Evolutionary conservation across 1,140 invertebrate genomes (phyloP), one percentile per base, ranked within the genome.

Genomic region (Manduca sexta): DNA sequence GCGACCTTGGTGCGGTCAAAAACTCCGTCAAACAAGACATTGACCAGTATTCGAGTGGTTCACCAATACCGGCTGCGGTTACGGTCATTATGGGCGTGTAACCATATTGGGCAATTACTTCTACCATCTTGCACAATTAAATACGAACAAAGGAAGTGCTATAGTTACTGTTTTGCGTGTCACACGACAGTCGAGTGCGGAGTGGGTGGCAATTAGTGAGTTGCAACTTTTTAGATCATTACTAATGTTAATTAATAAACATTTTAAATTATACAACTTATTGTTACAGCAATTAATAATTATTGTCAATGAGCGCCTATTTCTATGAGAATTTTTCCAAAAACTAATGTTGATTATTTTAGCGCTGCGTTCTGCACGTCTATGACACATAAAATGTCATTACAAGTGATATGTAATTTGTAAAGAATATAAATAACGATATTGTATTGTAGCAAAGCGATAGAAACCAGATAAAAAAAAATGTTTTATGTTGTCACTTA

Each of bases 1-100:
- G 39, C 64, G 69, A 69, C 75, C 75, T 79, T 79, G 70, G 52
- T 37, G 60, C 73, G 75, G 75, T 79, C 75, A 74, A 70, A 70
- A 68, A 63, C 73, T 58, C 56, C 58, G 49, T 43, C 45, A 45
- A 48, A 53, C 35, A 51, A 76, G 71, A 64, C 74, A 70, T 75
- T 74, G 67, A 69, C 71, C 72, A 75, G 57, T 45, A 47, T 45
- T 17, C 34, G 56, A 13, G 50, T 40, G 51, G 66, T 45, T 64
- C 45, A 50, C 44, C 38, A 31, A 55, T 40, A 66, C 54, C 66
- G 65, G 62, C 60, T 70, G 68, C 49, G 65, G 60, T 58, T 64
- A 52, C 60, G 55, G 55, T 52, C 57, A 52, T 64, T 63, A 64
- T 68, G 63, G 53, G 34, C 56, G 60, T 65, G 60, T 73, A 61